phyloP scores from a whole-genome alignment of 1,140 invertebrate species.

The Geopemphigus sp. region DNA sequence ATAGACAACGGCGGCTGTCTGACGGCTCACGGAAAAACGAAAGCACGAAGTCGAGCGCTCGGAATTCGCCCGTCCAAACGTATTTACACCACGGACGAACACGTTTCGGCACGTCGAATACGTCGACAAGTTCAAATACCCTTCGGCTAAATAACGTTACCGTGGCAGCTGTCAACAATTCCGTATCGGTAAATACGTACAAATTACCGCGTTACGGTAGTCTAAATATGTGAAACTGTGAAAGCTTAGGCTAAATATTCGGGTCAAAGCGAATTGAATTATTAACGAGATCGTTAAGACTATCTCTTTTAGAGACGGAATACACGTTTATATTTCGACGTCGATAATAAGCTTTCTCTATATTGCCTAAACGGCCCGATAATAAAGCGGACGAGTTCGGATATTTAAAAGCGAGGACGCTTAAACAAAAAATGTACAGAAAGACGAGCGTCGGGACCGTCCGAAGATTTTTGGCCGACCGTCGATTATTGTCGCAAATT shows the following conservation, averaged over 20 bases:
- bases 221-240: conserved; percentile 45
- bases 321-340: background rate
- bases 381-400: background rate
- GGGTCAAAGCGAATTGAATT: conserved; percentile 39
- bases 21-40: too few relatives aligned
- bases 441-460: too few relatives aligned
- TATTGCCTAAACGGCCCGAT: background rate
- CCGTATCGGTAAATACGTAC: background rate
- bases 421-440: background rate
- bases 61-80: too few relatives aligned
- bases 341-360: conserved; percentile 18
- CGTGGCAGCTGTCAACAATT: background rate
- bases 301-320: conserved; percentile 32
- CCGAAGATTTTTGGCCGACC: too few relatives aligned
- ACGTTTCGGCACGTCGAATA: too few relatives aligned
- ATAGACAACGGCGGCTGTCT: too few relatives aligned
- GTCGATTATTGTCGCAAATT: too few relatives aligned
- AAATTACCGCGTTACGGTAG: background rate
- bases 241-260: conserved; percentile 39
- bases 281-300: conserved; percentile 33
- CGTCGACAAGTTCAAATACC: too few relatives aligned
- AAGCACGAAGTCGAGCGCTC: too few relatives aligned
- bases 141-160: too few relatives aligned
- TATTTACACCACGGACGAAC: too few relatives aligned
- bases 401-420: background rate